A percentile compares a stretch with the other conserved stretches of the same genome.
Conservation (phyloP, 2,888 invertebrate species). For the Drosophila yooni region DNA sequence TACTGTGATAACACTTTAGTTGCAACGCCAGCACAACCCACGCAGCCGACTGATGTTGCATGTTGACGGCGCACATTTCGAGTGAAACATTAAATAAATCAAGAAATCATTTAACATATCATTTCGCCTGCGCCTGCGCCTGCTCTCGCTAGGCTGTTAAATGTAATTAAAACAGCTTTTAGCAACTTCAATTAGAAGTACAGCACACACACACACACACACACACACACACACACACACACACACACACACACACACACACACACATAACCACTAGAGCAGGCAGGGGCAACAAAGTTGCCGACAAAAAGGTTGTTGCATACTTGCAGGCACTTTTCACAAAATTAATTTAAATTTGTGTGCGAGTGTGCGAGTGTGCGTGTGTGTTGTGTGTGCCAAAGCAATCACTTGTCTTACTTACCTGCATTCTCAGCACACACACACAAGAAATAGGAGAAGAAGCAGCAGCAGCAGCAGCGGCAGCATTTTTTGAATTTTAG, state of each 20-base stretch:
- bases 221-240: conserved; percentile 7
- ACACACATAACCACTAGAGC: neutral
- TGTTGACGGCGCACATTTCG: conserved; percentile 6
- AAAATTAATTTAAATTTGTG: conserved; percentile 69
- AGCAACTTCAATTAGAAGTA: conserved; percentile 72
- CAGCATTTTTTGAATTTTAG: conserved; percentile 45
- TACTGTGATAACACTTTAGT: conserved; percentile 41
- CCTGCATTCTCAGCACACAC: conserved; percentile 38
- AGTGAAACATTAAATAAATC: conserved; percentile 9
- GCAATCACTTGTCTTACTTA: conserved; percentile 54
- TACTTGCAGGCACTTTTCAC: conserved; percentile 66
- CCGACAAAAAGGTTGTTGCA: conserved; percentile 62
- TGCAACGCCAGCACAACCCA: conserved; percentile 42
- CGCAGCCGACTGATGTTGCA: neutral
- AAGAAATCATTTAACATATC: neutral
- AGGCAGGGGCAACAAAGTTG: conserved; percentile 37
- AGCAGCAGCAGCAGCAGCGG: neutral
- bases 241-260: conserved; percentile 21
- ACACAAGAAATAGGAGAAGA: neutral
- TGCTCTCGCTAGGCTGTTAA: conserved; percentile 40
- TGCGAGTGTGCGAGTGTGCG: conserved; percentile 34
- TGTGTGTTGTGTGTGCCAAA: conserved; percentile 46
- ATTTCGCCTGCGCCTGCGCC: conserved; percentile 2
- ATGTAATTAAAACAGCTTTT: conserved; percentile 77
- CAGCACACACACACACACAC: conserved; percentile 22